Evolutionary conservation across 64 coral and sea anemone species (phyloP).

Genomic region (Anthopleura sola): DNA sequence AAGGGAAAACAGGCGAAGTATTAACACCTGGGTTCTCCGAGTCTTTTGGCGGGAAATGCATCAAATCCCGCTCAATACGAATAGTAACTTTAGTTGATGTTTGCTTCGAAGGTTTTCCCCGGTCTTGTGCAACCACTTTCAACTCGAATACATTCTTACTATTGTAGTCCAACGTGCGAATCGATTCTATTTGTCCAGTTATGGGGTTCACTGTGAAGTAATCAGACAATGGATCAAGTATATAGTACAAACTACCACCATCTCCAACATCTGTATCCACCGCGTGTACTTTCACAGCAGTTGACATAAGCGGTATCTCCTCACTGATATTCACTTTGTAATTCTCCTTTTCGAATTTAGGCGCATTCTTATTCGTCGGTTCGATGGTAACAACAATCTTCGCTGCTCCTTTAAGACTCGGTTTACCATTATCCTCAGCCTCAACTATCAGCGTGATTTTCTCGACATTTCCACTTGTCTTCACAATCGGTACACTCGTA

Average conservation of each 20-base stretch:
- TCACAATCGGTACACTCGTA: slow-evolving; percentile 43
- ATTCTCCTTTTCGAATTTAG: slow-evolving; percentile 46
- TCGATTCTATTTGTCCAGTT: slow-evolving; percentile 47
- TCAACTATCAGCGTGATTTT: slow-evolving; percentile 50
- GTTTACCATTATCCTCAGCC: slow-evolving; percentile 59
- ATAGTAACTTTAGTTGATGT: slow-evolving; percentile 40
- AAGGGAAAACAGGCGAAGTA: slow-evolving; percentile 37
- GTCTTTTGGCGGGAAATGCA: slow-evolving; percentile 34
- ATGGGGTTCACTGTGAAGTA: slow-evolving; percentile 74
- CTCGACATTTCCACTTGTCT: neutral
- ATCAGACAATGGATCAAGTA: slow-evolving; percentile 20
- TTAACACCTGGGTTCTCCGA: slow-evolving; percentile 14
- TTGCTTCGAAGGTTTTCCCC: slow-evolving; percentile 33
- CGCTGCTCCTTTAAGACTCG: slow-evolving; percentile 28
- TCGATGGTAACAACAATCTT: slow-evolving; percentile 38
- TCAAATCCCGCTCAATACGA: slow-evolving; percentile 41
- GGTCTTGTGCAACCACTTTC: slow-evolving; percentile 58
- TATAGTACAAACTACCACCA: slow-evolving; percentile 60
- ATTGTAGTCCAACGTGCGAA: slow-evolving; percentile 66
- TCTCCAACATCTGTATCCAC: slow-evolving; percentile 49
- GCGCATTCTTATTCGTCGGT: slow-evolving; percentile 52
- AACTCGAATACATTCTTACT: slow-evolving; percentile 47
- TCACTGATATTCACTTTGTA: slow-evolving; percentile 60
- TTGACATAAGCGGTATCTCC: slow-evolving; percentile 35
- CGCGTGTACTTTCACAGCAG: slow-evolving; percentile 45